A percentile compares a stretch with the other conserved stretches of the same genome.
Evolutionary conservation across 2,888 invertebrate genomes (phyloP).

Genomic region (Steinernema hermaphroditum): DNA sequence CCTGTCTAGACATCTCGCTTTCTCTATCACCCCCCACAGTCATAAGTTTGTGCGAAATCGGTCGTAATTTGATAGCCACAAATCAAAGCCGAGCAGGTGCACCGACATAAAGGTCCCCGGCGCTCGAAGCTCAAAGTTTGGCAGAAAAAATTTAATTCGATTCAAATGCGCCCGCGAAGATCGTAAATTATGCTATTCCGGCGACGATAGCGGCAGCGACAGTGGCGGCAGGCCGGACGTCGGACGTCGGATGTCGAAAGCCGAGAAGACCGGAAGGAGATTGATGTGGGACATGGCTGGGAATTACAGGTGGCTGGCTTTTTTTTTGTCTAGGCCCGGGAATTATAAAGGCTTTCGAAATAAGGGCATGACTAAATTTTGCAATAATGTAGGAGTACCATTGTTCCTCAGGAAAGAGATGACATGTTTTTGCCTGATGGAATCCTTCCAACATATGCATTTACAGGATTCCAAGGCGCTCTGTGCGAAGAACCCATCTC

Average conservation of each 20-base stretch:
- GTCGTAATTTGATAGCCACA: constrained; percentile 21
- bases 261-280: constrained; percentile 13
- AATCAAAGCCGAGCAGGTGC: constrained; percentile 8
- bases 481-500: background rate
- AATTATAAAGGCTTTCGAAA: too few species aligned
- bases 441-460: too few species aligned
- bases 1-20: too few species aligned
- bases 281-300: background rate
- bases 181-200: constrained; percentile 22
- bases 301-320: constrained; percentile 3
- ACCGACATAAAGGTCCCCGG: background rate
- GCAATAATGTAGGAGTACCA: too few species aligned
- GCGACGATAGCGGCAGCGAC: background rate
- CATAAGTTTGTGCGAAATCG: constrained; percentile 14
- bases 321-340: background rate
- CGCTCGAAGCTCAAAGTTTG: background rate
- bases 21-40: too few species aligned
- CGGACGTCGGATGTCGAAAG: background rate
- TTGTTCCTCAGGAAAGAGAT: too few species aligned
- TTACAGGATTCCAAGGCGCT: background rate
- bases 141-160: constrained; percentile 25
- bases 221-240: background rate
- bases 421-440: too few species aligned
- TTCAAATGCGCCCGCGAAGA: constrained; percentile 22
- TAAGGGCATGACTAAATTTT: too few species aligned